Evolutionary conservation across 2,888 invertebrate species (phyloP), one percentile per base, ranked within the genome.

Genomic region (Parnassius smintheus): DNA sequence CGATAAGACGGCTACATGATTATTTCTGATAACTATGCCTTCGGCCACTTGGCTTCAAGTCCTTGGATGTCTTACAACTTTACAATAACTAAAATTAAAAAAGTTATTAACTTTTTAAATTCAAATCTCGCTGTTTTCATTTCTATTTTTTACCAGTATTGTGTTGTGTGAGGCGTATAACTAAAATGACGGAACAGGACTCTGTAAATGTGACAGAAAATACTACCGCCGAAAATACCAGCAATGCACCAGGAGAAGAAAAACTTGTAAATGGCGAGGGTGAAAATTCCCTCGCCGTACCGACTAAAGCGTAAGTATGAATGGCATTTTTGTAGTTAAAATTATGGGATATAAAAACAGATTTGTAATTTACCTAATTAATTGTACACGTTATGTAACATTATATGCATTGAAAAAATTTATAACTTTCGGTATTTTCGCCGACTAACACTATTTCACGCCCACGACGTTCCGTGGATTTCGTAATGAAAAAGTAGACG

Each of bases 1-100:
- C 76, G 85, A 88, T 87, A 88, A 80, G 72, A 68, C 74, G 78
- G 85, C 85, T 82, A 85, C 70, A 76, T 73, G 69, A 74, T 72
- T 72, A 74, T 81, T 82, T 80, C 81, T 70, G 86, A 86, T 87
- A 86, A 82, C 67, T 68, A 62, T 62, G 65, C 68, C 69, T 67
- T 78, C 81, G 78, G 72, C 77, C 88, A 88, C 81, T 89, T 83
- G 71, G 77, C 73, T 66, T 69, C 75, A 72, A 72, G 74, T 78
- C 75, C 79, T 82, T 81, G 84, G 77, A 78, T 80, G 81, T 60
- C 13, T 55, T 64, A 56, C 63, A 56, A 73, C 61, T 60, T 62
- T 59, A 52, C 61, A 61, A 66, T 62, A 55, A 57, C 46, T 42
- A 45, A 55, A 59, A 59, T 41, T 13, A 61, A 56, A 56, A 51